phyloP scores from a whole-genome alignment of 2,113 vertebrate species.

The Maccullochella peelii region DNA sequence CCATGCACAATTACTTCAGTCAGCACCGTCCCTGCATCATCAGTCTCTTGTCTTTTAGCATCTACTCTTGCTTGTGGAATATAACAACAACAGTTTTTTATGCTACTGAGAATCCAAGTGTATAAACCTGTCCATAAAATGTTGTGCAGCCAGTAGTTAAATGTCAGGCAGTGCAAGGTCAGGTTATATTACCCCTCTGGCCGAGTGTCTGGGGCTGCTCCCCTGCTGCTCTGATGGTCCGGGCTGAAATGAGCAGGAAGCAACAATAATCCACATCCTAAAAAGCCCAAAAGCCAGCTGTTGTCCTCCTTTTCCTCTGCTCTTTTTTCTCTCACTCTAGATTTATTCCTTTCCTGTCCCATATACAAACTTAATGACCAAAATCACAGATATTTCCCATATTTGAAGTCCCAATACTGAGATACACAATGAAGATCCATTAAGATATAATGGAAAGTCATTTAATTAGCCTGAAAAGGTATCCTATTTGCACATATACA shows the following conservation, averaged over 20 bases:
- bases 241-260: not conserved
- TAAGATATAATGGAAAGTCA: not conserved
- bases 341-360: not conserved
- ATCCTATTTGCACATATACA: not conserved
- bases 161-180: conserved; percentile 1
- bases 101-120: not conserved
- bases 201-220: not conserved
- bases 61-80: not conserved
- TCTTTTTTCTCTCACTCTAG: not conserved
- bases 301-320: not conserved
- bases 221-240: conserved; percentile 1
- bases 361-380: not conserved
- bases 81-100: not conserved
- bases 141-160: not conserved
- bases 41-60: not conserved
- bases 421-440: too few relatives aligned
- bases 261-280: conserved; percentile 4
- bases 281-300: not conserved
- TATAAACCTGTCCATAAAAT: not conserved
- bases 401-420: not conserved
- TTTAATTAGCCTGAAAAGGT: not conserved
- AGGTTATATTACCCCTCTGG: not conserved
- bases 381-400: not conserved
- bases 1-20: not conserved
- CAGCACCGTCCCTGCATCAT: too few relatives aligned